Conservation (phyloP, 2,113 vertebrate species). For the Psittacula cyanocephala region DNA sequence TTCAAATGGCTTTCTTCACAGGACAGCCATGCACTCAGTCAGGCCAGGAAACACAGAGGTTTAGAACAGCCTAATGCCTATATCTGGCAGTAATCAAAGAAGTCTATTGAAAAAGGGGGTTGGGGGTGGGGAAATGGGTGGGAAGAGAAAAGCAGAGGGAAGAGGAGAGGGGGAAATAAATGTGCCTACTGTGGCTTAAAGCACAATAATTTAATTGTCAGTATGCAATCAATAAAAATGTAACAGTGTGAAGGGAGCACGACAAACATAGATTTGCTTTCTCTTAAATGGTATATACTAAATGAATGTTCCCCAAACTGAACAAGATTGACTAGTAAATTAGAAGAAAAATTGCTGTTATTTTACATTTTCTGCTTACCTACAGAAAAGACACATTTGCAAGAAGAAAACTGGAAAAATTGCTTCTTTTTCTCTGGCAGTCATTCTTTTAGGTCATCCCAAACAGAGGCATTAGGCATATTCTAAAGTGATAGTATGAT, state of each 20-base stretch:
- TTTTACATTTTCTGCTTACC: conserved; percentile 58
- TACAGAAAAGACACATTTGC: conserved; percentile 16
- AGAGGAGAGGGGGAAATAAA: background rate
- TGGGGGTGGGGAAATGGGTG: accelerated
- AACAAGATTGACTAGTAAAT: conserved; percentile 59
- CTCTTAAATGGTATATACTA: conserved; percentile 39
- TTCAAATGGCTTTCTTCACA: background rate
- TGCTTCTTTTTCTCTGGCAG: background rate
- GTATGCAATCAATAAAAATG: conserved; percentile 49
- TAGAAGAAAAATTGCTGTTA: conserved; percentile 57
- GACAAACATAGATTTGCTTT: conserved; percentile 40
- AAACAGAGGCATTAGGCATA: background rate
- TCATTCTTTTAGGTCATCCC: background rate
- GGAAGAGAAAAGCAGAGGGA: accelerated
- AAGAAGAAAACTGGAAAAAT: conserved; percentile 32
- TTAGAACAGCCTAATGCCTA: conserved; percentile 31
- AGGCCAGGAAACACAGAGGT: conserved; percentile 9
- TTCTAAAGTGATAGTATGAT: background rate
- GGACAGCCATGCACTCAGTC: background rate
- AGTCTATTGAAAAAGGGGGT: conserved; percentile 1
- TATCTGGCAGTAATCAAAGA: conserved; percentile 42
- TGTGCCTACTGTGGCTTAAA: conserved; percentile 29
- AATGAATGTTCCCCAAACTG: conserved; percentile 41
- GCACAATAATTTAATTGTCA: conserved; percentile 60
- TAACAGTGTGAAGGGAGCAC: conserved; percentile 15